Evolutionary conservation across 2,888 invertebrate genomes (phyloP).

Genomic region (Kuschelorhynchus macadamiae): DNA sequence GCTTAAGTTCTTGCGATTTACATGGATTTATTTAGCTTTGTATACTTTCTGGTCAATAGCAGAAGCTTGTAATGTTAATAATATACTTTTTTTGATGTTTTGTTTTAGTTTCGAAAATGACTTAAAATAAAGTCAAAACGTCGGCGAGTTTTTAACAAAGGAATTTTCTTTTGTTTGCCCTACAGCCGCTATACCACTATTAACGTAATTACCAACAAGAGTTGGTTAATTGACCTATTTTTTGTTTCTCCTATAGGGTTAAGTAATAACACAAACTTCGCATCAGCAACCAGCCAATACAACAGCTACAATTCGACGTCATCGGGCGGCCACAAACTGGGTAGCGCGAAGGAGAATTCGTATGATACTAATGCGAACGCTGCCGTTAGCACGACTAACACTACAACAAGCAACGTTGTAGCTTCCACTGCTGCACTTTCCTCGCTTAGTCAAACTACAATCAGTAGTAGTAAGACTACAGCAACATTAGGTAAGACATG

Average conservation of each 20-base stretch:
- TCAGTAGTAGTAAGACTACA: conserved; percentile 66
- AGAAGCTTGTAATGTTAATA: too few relatives aligned
- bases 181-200: too few relatives aligned
- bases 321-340: conserved; percentile 62
- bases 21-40: too few relatives aligned
- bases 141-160: too few relatives aligned
- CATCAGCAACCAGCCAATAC: conserved; percentile 64
- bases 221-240: neutral
- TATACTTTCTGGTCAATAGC: too few relatives aligned
- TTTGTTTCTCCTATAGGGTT: conserved; percentile 57
- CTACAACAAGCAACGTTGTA: conserved; percentile 62
- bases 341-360: conserved; percentile 58
- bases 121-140: too few relatives aligned
- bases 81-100: too few relatives aligned
- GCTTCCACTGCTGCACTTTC: conserved; percentile 59
- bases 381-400: conserved; percentile 61
- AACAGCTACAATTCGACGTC: conserved; percentile 65
- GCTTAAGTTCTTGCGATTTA: too few relatives aligned
- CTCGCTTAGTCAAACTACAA: conserved; percentile 62
- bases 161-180: too few relatives aligned
- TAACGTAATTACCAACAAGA: too few relatives aligned
- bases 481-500: conserved; percentile 66
- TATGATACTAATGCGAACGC: conserved; percentile 56
- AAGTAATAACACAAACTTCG: conserved; percentile 64
- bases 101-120: too few relatives aligned